Base-by-base conservation (phyloP, 2,113 vertebrate genomes). In the Psilopsiagon aymara region DNA sequence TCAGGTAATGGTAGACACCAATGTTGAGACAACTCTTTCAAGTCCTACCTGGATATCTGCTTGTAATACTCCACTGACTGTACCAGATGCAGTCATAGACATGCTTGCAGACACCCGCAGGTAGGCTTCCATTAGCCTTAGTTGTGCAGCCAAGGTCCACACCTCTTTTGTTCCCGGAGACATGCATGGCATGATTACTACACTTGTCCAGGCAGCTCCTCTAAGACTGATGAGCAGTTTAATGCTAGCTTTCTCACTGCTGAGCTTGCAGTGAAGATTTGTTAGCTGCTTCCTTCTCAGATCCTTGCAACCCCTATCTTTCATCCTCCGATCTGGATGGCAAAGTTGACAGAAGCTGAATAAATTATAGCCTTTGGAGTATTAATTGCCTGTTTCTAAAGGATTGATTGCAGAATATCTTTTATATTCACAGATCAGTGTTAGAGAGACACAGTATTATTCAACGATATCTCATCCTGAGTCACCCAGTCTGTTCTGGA, bases 301-400 rank as follows among this genome's bases (percentile, higher is more conserved):
- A 68, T 81, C 66, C 77, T 64, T 84, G 66, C 69, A 89, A 3
- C 20, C 59, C 37, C 81, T 25, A 60, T 84, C 39, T 78, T 96
- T 96, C 88, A 84, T 82, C 39, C 70, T 60, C 86, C 77, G 76
- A 78, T 94, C 64, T 92, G 75, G 76, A 88, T 96, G 91, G 91
- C 79, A 92, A 94, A 94, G 76, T 80, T 91, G 91, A 76, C 90
- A 92, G 69, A 94, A 94, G 55, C 57, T 94, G 51, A 62, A 85
- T 88, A 92, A 96, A 94, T 96, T 92, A 87, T 46, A 92, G 62
- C 49, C 82, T 89, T 76, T 47, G 59, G 78, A 82, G 19, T 88
- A 94, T 96, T 96, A 96, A 95, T 90, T 95, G 71, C 60, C 69
- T 69, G 69, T 53, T 97, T 89, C 91, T 79, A 53, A 57, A 66